A percentile compares a stretch with the other conserved stretches of the same genome.
These are phyloP conservation scores for Ammodramus savannarum DNA, from an alignment of 2,113 vertebrate genomes.

Conservation along the genomic window DNA sequence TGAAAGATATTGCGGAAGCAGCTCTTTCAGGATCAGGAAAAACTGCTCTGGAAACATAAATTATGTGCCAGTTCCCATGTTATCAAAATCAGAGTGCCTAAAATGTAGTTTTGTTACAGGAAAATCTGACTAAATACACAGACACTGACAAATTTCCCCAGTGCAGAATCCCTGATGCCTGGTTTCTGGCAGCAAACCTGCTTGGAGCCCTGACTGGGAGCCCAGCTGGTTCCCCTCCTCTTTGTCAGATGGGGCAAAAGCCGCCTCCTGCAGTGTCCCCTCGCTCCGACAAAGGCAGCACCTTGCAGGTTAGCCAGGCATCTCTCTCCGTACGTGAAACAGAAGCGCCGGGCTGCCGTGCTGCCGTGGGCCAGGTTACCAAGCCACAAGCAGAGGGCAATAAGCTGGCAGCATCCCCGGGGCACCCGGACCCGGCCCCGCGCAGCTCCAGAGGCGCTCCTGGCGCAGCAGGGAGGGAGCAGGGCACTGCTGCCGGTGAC, in stretches of 20 bases:
- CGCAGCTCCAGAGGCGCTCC: neutral
- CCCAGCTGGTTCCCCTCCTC: neutral
- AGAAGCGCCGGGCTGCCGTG: neutral
- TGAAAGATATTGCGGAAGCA: neutral
- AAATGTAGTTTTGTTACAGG: conserved; percentile 24
- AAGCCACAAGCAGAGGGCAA: neutral
- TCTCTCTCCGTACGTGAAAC: rapidly evolving
- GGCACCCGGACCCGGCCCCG: neutral
- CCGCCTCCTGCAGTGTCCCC: neutral
- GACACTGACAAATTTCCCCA: neutral
- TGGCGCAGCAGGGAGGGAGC: neutral
- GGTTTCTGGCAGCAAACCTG: neutral
- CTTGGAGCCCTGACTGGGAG: neutral
- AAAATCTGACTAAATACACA: conserved; percentile 42
- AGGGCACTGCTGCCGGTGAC: neutral
- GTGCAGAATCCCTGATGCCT: neutral
- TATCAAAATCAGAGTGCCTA: conserved; percentile 7
- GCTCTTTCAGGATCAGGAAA: neutral
- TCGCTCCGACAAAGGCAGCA: neutral
- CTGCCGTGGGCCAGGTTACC: neutral
- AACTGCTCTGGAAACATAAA: neutral
- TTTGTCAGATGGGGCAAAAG: neutral
- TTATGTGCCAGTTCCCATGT: neutral
- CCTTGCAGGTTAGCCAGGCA: neutral
- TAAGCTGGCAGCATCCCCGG: neutral